Conservation (phyloP, 2,113 vertebrate species). For the Pedetes capensis region DNA sequence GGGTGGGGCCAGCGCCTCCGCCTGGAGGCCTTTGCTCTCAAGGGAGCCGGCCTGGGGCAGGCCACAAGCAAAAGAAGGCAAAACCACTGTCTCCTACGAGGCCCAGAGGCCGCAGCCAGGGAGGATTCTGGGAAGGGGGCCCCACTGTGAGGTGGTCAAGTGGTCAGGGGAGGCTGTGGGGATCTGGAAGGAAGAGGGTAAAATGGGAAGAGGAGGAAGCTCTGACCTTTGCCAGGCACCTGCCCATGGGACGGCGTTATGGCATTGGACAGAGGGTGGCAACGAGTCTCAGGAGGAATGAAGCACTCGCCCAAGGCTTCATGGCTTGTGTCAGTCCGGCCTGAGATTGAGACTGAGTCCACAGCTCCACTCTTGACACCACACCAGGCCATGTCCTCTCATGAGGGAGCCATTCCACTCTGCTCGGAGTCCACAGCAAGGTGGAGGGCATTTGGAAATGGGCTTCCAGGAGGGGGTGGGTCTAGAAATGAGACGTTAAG, state of each 20-base stretch:
- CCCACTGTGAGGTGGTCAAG: conserved; percentile 61
- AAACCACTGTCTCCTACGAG: conserved; percentile 84
- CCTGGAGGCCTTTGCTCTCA: conserved; percentile 77
- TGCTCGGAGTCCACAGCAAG: background rate
- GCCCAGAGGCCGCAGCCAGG: conserved; percentile 73
- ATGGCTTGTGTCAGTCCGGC: background rate
- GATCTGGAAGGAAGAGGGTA: background rate
- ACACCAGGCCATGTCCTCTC: background rate
- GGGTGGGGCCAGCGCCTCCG: conserved; percentile 75
- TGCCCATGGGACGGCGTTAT: background rate
- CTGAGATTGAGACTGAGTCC: background rate
- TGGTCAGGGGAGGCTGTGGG: conserved; percentile 39
- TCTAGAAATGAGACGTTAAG: background rate
- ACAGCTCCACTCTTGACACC: background rate
- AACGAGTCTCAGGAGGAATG: background rate
- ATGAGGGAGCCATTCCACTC: background rate
- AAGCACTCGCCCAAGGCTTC: background rate
- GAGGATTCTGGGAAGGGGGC: conserved; percentile 79
- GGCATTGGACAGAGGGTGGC: background rate
- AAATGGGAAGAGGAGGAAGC: background rate
- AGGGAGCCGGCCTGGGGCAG: conserved; percentile 73
- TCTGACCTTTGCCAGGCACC: background rate
- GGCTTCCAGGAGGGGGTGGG: background rate
- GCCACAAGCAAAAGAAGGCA: conserved; percentile 80
- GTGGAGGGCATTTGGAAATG: background rate